A percentile compares a stretch with the other conserved stretches of the same genome.
Conservation (phyloP, 2,888 invertebrate genomes). For the Pantelozetes paolii region DNA sequence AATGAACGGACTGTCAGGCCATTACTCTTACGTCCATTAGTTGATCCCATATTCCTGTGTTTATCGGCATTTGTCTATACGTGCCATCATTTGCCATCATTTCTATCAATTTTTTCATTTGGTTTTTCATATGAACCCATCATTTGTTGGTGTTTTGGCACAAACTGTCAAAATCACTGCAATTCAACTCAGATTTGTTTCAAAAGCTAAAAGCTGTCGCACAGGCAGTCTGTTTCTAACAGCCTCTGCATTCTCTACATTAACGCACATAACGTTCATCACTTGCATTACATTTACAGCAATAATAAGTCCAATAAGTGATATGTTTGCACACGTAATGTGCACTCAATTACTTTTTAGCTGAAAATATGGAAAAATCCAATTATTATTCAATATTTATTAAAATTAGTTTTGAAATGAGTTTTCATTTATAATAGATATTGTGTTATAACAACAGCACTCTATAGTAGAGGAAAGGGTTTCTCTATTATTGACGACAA, state of each 20-base stretch:
- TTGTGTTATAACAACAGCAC: too few species aligned
- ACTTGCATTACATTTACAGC: not conserved
- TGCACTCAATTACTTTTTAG: too few species aligned
- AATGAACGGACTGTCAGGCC: too few species aligned
- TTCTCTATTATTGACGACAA: not conserved
- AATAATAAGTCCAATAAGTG: not conserved
- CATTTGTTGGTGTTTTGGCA: not conserved
- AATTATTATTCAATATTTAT: too few species aligned
- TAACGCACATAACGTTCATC: not conserved
- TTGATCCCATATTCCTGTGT: not conserved
- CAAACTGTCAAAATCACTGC: constrained; percentile 1
- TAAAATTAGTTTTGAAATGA: too few species aligned
- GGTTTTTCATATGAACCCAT: not conserved
- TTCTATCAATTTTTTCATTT: not conserved
- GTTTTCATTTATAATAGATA: too few species aligned
- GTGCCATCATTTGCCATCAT: not conserved
- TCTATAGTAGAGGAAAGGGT: too few species aligned
- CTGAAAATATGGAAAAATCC: too few species aligned
- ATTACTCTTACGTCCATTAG: not conserved
- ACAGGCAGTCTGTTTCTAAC: not conserved
- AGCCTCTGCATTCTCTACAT: not conserved
- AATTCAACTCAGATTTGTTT: constrained; percentile 27
- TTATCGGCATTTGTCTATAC: not conserved
- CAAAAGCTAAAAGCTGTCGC: constrained; percentile 4
- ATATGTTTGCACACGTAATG: too few species aligned